phyloP scores from a whole-genome alignment of 2,888 invertebrate species.

The Dioctria linearis region DNA sequence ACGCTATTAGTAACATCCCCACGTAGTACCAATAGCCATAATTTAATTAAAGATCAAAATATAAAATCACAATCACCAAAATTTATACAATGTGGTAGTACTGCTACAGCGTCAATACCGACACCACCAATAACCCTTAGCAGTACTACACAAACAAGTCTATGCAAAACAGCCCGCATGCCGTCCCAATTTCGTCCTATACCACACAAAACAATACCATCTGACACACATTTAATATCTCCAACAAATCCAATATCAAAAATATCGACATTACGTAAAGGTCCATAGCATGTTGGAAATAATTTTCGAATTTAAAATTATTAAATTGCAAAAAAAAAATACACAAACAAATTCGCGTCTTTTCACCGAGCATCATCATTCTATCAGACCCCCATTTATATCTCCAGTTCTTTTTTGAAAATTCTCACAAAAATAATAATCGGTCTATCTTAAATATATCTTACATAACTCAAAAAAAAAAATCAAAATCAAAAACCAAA shows the following conservation, averaged over 20 bases:
- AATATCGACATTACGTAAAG: constrained; percentile 56
- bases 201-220: constrained; percentile 69
- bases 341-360: neutral
- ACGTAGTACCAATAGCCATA: constrained; percentile 69
- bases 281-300: constrained; percentile 57
- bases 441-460: neutral
- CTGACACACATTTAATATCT: constrained; percentile 62
- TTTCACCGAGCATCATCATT: constrained; percentile 38
- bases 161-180: constrained; percentile 66
- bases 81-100: constrained; percentile 69
- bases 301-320: constrained; percentile 21
- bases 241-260: constrained; percentile 68
- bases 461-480: neutral
- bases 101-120: constrained; percentile 63
- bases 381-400: constrained; percentile 20
- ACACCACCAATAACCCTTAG: neutral
- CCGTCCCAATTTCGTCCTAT: constrained; percentile 72
- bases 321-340: too few species aligned
- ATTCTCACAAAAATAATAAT: constrained; percentile 26
- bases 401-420: constrained; percentile 42
- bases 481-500: neutral
- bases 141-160: constrained; percentile 58
- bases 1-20: constrained; percentile 68
- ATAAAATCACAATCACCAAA: constrained; percentile 65
- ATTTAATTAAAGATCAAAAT: constrained; percentile 59